phyloP scores from a whole-genome alignment of 2,797 vertebrate genomes.

The Megalops cyprinoides region DNA sequence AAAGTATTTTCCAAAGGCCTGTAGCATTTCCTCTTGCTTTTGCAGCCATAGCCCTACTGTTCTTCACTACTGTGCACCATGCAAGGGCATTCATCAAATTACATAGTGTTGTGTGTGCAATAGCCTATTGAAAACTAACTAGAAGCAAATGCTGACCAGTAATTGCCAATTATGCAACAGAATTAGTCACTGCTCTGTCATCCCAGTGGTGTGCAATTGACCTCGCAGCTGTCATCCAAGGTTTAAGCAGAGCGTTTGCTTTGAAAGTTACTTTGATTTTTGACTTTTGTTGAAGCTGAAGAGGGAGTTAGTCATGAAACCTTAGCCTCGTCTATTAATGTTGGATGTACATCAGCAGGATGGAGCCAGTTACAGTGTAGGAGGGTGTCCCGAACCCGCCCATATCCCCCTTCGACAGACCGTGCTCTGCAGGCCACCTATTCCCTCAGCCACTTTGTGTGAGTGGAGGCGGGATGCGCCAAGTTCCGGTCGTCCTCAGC shows the following conservation, averaged over 20 bases:
- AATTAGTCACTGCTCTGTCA: background rate
- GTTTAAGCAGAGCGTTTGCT: background rate
- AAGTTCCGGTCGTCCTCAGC: background rate
- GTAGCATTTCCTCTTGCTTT: background rate
- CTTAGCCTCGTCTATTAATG: background rate
- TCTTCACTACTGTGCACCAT: background rate
- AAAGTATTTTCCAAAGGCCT: background rate
- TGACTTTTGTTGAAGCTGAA: background rate
- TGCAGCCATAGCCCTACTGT: background rate
- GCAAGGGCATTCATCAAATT: background rate
- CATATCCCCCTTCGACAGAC: background rate
- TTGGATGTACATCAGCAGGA: background rate
- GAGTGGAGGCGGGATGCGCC: background rate
- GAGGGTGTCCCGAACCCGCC: background rate
- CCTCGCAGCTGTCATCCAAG: background rate
- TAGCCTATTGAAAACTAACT: background rate
- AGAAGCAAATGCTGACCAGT: background rate
- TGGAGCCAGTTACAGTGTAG: background rate
- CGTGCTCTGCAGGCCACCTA: background rate
- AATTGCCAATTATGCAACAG: background rate
- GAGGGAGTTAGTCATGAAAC: background rate
- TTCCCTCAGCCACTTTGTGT: background rate
- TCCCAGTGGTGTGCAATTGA: background rate
- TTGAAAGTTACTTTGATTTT: background rate
- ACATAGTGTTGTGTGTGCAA: background rate